Evolutionary conservation across 1,140 invertebrate species (phyloP).

Genomic region (Anastatus disparis): DNA sequence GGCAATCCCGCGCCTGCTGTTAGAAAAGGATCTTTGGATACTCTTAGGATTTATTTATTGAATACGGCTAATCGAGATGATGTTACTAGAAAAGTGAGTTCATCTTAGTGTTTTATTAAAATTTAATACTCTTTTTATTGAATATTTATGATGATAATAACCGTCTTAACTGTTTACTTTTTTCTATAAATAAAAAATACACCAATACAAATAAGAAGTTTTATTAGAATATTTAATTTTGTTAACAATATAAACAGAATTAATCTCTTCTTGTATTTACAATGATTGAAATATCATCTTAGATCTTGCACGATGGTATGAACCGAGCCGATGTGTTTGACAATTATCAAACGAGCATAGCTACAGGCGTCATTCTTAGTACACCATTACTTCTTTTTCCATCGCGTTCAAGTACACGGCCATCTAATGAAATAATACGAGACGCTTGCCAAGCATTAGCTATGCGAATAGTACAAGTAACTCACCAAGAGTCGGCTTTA

Average conservation of each 20-base stretch:
- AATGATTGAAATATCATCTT: too few relatives aligned
- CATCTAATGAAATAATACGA: constrained; percentile 62
- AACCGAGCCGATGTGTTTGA: constrained; percentile 69
- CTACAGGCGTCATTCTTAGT: constrained; percentile 75
- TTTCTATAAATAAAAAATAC: too few relatives aligned
- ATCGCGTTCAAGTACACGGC: constrained; percentile 51
- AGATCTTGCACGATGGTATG: constrained; percentile 74
- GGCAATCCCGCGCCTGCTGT: constrained; percentile 81
- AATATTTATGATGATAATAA: too few relatives aligned
- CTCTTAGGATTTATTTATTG: constrained; percentile 74
- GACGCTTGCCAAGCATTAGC: constrained; percentile 70
- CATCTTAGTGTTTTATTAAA: too few relatives aligned
- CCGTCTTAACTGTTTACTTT: too few relatives aligned
- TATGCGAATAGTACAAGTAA: constrained; percentile 73
- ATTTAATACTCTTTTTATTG: too few relatives aligned
- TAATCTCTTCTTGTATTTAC: too few relatives aligned
- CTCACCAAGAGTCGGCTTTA: constrained; percentile 76
- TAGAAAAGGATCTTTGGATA: constrained; percentile 78
- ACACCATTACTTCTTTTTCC: constrained; percentile 73
- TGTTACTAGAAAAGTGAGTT: constrained; percentile 52
- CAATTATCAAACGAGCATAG: constrained; percentile 71
- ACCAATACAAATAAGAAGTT: too few relatives aligned
- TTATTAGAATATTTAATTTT: too few relatives aligned
- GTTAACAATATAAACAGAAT: too few relatives aligned
- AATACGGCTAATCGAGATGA: constrained; percentile 65